Conservation (phyloP, 2,113 vertebrate genomes). For the Brachypodius melanocephalos region DNA sequence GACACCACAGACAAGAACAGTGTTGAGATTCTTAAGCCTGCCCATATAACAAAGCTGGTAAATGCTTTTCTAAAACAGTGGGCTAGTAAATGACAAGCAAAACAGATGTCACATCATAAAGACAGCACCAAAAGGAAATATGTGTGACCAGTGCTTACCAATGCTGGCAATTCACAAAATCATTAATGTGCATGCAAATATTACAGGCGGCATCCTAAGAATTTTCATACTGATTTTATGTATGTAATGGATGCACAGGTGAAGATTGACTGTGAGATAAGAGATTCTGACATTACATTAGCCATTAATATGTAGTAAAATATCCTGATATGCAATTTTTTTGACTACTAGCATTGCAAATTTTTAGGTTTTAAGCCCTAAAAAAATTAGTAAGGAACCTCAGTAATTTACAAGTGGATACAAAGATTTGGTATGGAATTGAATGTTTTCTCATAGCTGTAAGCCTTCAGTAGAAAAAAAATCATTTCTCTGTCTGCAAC, state of each 20-base stretch:
- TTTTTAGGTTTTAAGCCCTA: neutral
- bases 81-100: neutral
- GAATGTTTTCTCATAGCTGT: neutral
- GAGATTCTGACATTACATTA: neutral
- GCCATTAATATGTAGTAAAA: neutral
- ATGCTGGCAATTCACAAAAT: neutral
- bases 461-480: neutral
- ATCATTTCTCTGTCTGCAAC: neutral
- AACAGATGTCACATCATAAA: neutral
- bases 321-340: neutral
- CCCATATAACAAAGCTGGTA: neutral
- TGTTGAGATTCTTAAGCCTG: neutral
- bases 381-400: neutral
- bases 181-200: neutral
- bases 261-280: neutral
- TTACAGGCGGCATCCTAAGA: accelerated
- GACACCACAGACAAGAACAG: neutral
- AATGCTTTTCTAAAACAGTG: neutral
- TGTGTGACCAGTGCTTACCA: neutral
- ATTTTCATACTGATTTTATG: neutral
- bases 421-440: neutral
- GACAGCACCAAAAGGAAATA: neutral
- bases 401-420: neutral
- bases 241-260: neutral
- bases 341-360: neutral